Conservation (phyloP, 2,888 invertebrate species). For the Acanthosepion pharaonis region DNA sequence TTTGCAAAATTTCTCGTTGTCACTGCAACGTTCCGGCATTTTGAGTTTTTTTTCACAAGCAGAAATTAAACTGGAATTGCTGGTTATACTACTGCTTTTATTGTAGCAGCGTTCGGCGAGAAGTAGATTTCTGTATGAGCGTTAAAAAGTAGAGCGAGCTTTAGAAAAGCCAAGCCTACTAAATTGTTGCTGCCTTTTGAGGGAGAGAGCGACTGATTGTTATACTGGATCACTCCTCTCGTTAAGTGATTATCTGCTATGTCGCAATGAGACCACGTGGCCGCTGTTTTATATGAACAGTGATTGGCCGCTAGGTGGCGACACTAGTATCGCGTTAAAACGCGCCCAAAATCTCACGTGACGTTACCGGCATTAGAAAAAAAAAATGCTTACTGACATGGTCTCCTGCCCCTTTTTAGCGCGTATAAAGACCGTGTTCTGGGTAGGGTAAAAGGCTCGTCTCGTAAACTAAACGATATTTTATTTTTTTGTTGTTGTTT, state of each 20-base stretch:
- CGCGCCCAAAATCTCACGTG: constrained; percentile 33
- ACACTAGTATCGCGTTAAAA: background rate
- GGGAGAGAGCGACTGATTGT: background rate
- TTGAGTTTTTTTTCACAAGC: background rate
- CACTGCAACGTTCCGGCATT: constrained; percentile 38
- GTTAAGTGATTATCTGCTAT: background rate
- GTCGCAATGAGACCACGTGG: constrained; percentile 41
- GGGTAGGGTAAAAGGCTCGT: background rate
- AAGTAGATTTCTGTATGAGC: too few species aligned
- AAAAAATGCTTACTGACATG: background rate
- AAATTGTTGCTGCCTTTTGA: background rate
- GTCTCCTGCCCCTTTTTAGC: background rate
- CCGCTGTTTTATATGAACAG: background rate
- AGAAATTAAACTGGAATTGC: too few species aligned
- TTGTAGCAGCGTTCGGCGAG: too few species aligned
- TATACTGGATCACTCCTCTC: background rate
- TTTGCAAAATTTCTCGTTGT: constrained; percentile 81
- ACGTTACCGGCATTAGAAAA: background rate
- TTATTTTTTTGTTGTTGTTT: too few species aligned
- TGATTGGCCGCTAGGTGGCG: background rate
- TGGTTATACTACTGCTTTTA: too few species aligned
- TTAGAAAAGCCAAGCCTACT: too few species aligned
- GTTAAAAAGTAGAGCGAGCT: background rate
- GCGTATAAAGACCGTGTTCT: too few species aligned
- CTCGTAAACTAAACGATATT: background rate